Evolutionary conservation across 2,888 invertebrate genomes (phyloP), one percentile per base, ranked within the genome.

Genomic region (Pandemis cinnamomeana): DNA sequence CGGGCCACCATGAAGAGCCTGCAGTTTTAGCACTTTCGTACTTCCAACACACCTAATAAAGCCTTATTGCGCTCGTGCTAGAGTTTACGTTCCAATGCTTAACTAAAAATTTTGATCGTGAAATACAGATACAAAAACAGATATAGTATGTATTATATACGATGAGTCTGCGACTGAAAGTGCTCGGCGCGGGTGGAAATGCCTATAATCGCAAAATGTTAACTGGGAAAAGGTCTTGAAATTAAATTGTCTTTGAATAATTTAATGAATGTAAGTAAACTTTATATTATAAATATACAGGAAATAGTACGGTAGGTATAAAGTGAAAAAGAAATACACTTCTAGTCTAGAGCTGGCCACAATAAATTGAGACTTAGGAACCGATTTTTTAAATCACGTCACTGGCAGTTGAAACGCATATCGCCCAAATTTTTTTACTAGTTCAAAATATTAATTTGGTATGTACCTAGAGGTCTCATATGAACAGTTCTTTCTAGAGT

Each of bases 1-100:
- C 87, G 86, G 85, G 82, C 81, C 83, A 83, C 81, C 83, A 82
- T 85, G 83, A 87, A 89, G 84, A 86, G 84, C 86, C 84, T 87
- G 87, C 84, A 88, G 84, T 90, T 88, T 89, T 84, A 87, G 85
- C 84, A 80, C 80, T 80, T 80, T 78, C 66, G 53, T 48, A 72
- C 76, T 62, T 71, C 77, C 73, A 64, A 76, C 83, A 83, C 78
- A 75, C 76, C 70, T 86, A 89, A 85, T 79, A 80, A 80, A 77
- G 74, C 89, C 87, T 84, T 89, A 85, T 81, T 51, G n/a, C 70
- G n/a, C 15, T 60, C 58, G 48, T 0, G 60, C 69, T 82, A 76
- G 75, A 80, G 84, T 81, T 79, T 71, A 79, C 60, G 79, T 83
- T 84, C 27, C 76, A 64, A 58, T 84, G 80, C 36, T 73, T 36